Percentiles rank a stretch among this genome's conserved stretches.
phyloP scores from a whole-genome alignment of 1,140 invertebrate species.

The Solenopsis fugax region DNA sequence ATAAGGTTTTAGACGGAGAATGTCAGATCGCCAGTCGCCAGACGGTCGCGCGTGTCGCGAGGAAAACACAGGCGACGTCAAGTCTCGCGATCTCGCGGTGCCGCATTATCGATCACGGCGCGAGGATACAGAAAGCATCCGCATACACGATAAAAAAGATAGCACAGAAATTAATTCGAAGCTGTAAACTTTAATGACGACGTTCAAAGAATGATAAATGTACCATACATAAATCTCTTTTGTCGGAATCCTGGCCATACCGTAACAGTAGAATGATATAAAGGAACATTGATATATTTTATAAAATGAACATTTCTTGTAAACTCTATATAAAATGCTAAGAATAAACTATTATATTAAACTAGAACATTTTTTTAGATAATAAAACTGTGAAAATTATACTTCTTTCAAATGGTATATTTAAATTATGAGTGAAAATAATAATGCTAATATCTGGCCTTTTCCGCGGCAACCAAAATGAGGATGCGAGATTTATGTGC shows the following conservation, averaged over 20 bases:
- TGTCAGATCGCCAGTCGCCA: slow-evolving; percentile 14
- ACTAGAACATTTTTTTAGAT: not conserved
- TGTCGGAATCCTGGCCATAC: not conserved
- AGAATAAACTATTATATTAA: slow-evolving; percentile 17
- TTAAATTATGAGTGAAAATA: not conserved
- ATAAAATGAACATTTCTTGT: not conserved
- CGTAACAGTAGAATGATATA: not conserved
- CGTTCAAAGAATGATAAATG: slow-evolving; percentile 38
- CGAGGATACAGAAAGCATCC: slow-evolving; percentile 35
- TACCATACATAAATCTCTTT: not conserved
- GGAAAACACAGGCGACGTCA: slow-evolving; percentile 48
- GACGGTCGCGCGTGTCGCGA: slow-evolving; percentile 41
- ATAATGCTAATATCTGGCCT: slow-evolving; percentile 16
- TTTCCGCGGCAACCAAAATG: not conserved
- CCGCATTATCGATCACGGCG: slow-evolving; percentile 58
- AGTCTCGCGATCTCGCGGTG: slow-evolving; percentile 42
- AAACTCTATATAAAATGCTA: not conserved
- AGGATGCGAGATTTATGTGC: slow-evolving; percentile 13
- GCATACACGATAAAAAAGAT: slow-evolving; percentile 15
- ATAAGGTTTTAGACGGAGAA: slow-evolving; percentile 1
- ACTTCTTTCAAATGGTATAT: not conserved
- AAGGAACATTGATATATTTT: not conserved
- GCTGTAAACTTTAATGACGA: slow-evolving; percentile 27
- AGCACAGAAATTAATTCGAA: slow-evolving; percentile 37
- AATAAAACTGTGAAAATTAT: not conserved